Conservation (phyloP, 1,140 invertebrate species). For the Cryptotermes secundus region DNA sequence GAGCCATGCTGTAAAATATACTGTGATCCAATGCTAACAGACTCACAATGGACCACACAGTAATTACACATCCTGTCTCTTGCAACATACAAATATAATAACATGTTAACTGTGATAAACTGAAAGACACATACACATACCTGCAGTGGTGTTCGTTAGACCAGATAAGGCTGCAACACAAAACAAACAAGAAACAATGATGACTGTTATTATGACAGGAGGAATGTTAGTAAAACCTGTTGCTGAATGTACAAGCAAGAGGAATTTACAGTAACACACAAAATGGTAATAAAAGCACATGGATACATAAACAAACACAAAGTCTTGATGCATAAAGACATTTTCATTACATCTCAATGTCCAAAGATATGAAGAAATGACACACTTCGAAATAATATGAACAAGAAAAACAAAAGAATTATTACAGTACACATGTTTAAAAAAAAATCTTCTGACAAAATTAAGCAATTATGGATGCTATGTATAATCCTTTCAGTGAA, state of each 20-base stretch:
- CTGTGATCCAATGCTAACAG: too few species aligned
- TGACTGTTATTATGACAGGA: conserved; percentile 7
- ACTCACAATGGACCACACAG: too few species aligned
- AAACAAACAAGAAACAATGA: conserved; percentile 23
- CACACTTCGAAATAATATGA: too few species aligned
- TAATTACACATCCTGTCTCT: not conserved
- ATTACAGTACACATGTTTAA: too few species aligned
- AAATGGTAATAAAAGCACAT: not conserved
- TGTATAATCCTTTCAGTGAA: too few species aligned
- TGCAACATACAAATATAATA: not conserved
- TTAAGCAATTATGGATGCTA: too few species aligned
- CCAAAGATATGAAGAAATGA: too few species aligned
- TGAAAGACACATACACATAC: conserved; percentile 27
- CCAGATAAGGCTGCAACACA: conserved; percentile 33
- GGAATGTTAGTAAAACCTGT: conserved; percentile 12
- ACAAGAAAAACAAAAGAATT: too few species aligned
- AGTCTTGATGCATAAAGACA: not conserved
- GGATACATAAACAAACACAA: not conserved
- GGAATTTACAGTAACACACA: not conserved
- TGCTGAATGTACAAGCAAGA: not conserved
- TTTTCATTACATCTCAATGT: not conserved
- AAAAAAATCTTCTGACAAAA: too few species aligned
- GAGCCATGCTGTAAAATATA: too few species aligned
- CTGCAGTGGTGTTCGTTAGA: conserved; percentile 31
- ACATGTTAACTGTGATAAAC: not conserved